Conservation (phyloP, 1,140 invertebrate genomes). For the Delia radicum region DNA sequence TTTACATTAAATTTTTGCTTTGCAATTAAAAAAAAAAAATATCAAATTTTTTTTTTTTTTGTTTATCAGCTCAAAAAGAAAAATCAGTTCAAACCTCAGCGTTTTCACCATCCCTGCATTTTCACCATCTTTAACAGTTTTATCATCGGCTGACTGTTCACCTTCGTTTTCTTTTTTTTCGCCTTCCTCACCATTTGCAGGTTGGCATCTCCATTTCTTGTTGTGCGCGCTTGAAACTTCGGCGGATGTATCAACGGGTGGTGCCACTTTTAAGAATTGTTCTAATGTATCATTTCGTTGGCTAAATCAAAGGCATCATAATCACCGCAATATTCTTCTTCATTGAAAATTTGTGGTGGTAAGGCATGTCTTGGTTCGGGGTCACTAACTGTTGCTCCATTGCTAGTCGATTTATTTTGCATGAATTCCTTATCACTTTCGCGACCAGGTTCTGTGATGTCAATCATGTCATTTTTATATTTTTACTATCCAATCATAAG, state of each 20-base stretch:
- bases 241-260: conserved; percentile 52
- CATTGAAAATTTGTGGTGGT: conserved; percentile 93
- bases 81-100: conserved; percentile 27
- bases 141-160: conserved; percentile 30
- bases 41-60: conserved; percentile 6
- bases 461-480: conserved; percentile 85
- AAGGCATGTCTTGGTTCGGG: conserved; percentile 64
- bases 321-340: conserved; percentile 89
- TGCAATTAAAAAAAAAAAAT: conserved; percentile 15
- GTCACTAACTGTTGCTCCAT: conserved; percentile 68
- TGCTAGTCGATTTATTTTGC: conserved; percentile 82
- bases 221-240: conserved; percentile 56
- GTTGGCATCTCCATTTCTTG: too few relatives aligned
- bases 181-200: conserved; percentile 37
- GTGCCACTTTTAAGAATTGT: conserved; percentile 74
- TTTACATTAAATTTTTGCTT: conserved; percentile 5
- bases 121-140: conserved; percentile 17
- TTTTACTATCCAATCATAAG: conserved; percentile 91
- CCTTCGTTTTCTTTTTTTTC: conserved; percentile 39
- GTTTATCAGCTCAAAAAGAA: conserved; percentile 14
- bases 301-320: conserved; percentile 90
- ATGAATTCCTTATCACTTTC: conserved; percentile 90
- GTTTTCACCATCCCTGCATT: too few relatives aligned
- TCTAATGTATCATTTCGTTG: conserved; percentile 88
- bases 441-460: conserved; percentile 88